Evolutionary conservation across 2,888 invertebrate genomes (phyloP), one percentile per base, ranked within the genome.

Genomic region (Chrysolina haemoptera): DNA sequence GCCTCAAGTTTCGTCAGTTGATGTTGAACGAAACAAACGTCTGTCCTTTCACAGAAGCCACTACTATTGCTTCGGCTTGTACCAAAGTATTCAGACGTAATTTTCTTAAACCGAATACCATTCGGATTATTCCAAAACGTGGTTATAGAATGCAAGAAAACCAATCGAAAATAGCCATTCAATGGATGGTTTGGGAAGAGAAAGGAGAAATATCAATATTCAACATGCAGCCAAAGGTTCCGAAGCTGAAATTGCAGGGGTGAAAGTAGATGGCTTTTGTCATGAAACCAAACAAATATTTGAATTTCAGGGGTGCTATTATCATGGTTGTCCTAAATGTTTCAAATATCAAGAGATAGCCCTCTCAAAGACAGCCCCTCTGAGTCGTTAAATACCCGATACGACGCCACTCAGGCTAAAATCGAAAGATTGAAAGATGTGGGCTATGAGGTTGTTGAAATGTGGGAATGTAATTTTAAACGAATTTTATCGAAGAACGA

Each of bases 61-160:
- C 70, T 0, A 84, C 84, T 0, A 78, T 81, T 14, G 78, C 80
- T 1, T 76, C 76, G 4, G 82, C 82, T 5, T 85, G 84, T 66
- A 83, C 79, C 70, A 69, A 70, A 43, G 73, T 82, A 1, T 83
- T 73, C 63, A 53, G 80, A 10, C 76, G 78, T 41, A 82, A 84
- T 20, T 83, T 81, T 75, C 67, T 84, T 11, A 75, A 82, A 75
- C 46, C 75, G 6, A 63, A 83, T 8, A 80, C 79, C 0, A 83
- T 84, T 16, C 84, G 80, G 9, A 74, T 85, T 2, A 78, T 85
- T 14, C 84, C 84, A 0, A 65, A 75, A 70, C 43, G 64, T 1
- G 84, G 85, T 3, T 85, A 85, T 68, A 64, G 85, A 8, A 62
- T 50, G 12, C 62, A 65, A n/a, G 55, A 79, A 69, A 73, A 75